Percentiles rank a stretch among this genome's conserved stretches.
Conservation (phyloP, 2,113 vertebrate genomes). For the Elachura formosa region DNA sequence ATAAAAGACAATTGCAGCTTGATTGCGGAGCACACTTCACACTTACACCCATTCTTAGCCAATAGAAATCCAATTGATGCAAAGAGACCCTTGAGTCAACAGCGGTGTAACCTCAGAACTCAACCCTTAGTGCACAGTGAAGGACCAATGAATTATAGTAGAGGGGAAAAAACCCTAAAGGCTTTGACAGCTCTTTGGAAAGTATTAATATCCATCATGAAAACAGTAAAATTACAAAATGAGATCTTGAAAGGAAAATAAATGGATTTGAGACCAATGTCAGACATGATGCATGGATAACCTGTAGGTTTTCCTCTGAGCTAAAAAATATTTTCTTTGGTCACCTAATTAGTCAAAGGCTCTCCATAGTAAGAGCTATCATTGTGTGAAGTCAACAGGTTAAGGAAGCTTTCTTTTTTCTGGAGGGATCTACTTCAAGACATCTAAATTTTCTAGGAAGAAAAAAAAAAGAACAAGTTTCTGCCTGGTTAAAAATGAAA, state of each 20-base stretch:
- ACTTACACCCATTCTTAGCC: not conserved
- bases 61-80: not conserved
- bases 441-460: not conserved
- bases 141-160: not conserved
- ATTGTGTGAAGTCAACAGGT: not conserved
- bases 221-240: not conserved
- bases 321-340: not conserved
- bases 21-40: not conserved
- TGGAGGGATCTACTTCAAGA: not conserved
- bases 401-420: not conserved
- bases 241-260: not conserved
- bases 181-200: constrained; percentile 5
- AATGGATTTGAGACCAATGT: not conserved
- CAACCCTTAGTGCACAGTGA: not conserved
- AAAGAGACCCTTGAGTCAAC: not conserved
- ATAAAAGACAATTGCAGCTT: not conserved
- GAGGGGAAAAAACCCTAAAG: not conserved
- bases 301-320: not conserved
- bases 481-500: not conserved
- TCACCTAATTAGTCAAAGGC: not conserved
- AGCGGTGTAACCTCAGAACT: not conserved
- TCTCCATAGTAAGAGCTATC: not conserved
- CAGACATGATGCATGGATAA: not conserved
- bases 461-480: not conserved
- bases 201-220: not conserved